Conservation (phyloP, 2,888 invertebrate species). For the Hyposoter didymator region DNA sequence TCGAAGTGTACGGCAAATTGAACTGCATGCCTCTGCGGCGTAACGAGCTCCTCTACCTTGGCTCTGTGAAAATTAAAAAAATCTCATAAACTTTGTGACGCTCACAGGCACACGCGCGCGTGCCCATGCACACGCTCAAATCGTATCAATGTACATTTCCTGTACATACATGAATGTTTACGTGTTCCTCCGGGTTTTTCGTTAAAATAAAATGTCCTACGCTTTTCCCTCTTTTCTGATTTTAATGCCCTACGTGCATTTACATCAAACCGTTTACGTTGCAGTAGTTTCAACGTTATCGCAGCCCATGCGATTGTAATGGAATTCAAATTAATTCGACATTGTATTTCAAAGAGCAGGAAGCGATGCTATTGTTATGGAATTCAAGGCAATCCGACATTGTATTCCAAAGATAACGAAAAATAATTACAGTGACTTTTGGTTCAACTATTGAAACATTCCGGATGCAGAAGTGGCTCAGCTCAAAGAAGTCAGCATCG, state of each 20-base stretch:
- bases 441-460: not conserved
- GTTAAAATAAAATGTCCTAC: not conserved
- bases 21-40: constrained; percentile 31
- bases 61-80: constrained; percentile 46
- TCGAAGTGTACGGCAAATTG: constrained; percentile 58
- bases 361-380: not conserved
- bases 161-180: not conserved
- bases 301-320: not conserved
- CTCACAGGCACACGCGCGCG: not conserved
- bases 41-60: constrained; percentile 47
- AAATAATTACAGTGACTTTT: not conserved
- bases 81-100: constrained; percentile 58
- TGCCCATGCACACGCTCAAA: not conserved
- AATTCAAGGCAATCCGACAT: too few relatives aligned
- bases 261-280: constrained; percentile 17
- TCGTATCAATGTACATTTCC: not conserved
- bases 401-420: not conserved
- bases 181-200: not conserved
- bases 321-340: constrained; percentile 3
- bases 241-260: constrained; percentile 5
- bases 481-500: not conserved
- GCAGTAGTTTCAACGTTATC: constrained; percentile 10
- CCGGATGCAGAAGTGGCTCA: not conserved
- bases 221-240: not conserved
- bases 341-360: not conserved